Evolutionary conservation across 2,113 vertebrate genomes (phyloP), one percentile per base, ranked within the genome.

Genomic region (Verasper variegatus): DNA sequence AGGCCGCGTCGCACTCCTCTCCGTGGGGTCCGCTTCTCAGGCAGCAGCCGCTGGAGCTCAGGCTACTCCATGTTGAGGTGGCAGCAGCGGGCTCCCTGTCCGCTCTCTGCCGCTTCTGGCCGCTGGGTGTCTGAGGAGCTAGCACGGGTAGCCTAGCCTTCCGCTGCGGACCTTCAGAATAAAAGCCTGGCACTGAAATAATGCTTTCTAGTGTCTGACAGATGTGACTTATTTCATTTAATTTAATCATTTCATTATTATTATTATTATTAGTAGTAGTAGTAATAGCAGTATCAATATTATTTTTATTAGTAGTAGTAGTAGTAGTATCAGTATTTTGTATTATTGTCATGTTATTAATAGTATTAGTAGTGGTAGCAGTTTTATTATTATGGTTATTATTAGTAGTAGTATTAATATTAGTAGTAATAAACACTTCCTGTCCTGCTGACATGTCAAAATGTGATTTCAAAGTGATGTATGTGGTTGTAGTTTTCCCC

Each of bases 41-140:
- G 40, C 79, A 64, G 64, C 51, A 21, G 66, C 71, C 20, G 71
- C 88, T 76, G 84, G 69, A 68, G 0, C 47, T 75, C 62, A 84
- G 61, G 74, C 89, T 92, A 94, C 91, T 95, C 93, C 95, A 96
- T 95, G 92, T 93, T 92, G 94, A 92, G 94, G 93, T 93, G 95
- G 93, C 40, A 47, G 62, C 62, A 10, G 62, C 62, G 26, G 35
- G 68, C 76, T 86, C 74, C 55, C 80, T 65, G 86, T 79, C 89
- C 76, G 71, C 91, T 88, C 79, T 68, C 88, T 70, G 69, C 13
- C 69, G 82, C 42, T 35, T 6, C 31, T 47, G 21, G 68, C 62
- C 73, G 11, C 74, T 58, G 26, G 11, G 11, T 0, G 73, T 42
- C 63, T 5, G 47, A 5, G 1, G 18, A 74, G 72, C 15, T 20